phyloP scores from a whole-genome alignment of 2,113 vertebrate species.

The Pelusios castaneus region DNA sequence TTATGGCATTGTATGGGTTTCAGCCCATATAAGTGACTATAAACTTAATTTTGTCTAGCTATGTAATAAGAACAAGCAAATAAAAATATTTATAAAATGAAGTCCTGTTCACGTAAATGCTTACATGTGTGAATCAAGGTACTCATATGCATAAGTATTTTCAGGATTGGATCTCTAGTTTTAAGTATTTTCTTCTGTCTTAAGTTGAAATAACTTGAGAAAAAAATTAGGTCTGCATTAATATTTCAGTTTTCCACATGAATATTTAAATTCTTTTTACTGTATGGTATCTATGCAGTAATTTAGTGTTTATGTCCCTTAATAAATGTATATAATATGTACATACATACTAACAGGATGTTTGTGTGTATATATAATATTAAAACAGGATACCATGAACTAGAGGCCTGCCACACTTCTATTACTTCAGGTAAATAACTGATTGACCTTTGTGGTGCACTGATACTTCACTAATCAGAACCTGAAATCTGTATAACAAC shows the following conservation, averaged over 20 bases:
- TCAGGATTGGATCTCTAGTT: background rate
- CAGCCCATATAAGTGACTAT: slow-evolving; percentile 57
- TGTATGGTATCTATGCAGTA: background rate
- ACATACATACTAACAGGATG: background rate
- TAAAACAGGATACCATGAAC: slow-evolving; percentile 70
- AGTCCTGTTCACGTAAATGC: background rate
- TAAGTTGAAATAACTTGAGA: background rate
- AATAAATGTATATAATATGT: background rate
- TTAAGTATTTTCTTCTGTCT: background rate
- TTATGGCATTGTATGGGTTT: slow-evolving; percentile 66
- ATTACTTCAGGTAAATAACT: slow-evolving; percentile 85
- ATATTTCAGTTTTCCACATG: background rate
- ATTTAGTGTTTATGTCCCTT: background rate
- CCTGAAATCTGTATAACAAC: slow-evolving; percentile 90
- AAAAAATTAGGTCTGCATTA: background rate
- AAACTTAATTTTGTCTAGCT: slow-evolving; percentile 40
- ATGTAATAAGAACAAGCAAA: slow-evolving; percentile 36
- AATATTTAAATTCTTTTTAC: background rate
- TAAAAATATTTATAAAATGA: background rate
- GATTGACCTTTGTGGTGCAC: slow-evolving; percentile 87
- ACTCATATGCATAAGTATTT: background rate
- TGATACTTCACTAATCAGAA: slow-evolving; percentile 90
- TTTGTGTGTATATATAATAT: background rate
- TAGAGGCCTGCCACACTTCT: slow-evolving; percentile 86
- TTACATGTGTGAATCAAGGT: background rate